phyloP scores from a whole-genome alignment of 2,113 vertebrate genomes.

The Scopus umbretta region DNA sequence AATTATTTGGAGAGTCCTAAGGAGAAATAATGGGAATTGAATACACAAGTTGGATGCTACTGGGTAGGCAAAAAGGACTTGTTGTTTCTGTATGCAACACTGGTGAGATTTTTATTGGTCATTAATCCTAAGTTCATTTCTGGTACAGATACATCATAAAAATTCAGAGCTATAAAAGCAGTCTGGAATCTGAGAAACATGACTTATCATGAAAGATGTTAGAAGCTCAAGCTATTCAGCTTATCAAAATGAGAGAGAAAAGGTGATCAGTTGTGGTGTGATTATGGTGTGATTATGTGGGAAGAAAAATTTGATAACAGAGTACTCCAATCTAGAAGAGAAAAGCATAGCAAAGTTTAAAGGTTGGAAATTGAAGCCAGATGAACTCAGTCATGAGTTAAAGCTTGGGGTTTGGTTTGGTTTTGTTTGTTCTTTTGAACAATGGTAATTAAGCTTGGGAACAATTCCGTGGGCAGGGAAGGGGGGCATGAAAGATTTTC shows the following conservation, averaged over 20 bases:
- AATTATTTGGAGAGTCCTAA: constrained; percentile 1
- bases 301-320: background rate
- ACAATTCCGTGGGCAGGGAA: background rate
- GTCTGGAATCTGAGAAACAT: background rate
- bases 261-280: background rate
- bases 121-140: background rate
- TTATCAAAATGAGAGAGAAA: background rate
- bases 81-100: background rate
- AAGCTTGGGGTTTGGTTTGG: background rate
- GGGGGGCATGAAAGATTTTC: background rate
- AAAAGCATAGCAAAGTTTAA: background rate
- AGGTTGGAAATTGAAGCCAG: background rate
- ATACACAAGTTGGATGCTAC: background rate
- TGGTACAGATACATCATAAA: background rate
- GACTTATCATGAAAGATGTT: background rate
- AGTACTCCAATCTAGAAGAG: background rate
- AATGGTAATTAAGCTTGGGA: background rate
- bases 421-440: background rate
- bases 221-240: background rate
- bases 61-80: background rate
- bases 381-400: background rate
- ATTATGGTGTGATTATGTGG: background rate
- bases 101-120: background rate
- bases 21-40: constrained; percentile 4
- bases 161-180: background rate